Evolutionary conservation across 2,113 vertebrate genomes (phyloP).

Genomic region (Lophura nycthemera): DNA sequence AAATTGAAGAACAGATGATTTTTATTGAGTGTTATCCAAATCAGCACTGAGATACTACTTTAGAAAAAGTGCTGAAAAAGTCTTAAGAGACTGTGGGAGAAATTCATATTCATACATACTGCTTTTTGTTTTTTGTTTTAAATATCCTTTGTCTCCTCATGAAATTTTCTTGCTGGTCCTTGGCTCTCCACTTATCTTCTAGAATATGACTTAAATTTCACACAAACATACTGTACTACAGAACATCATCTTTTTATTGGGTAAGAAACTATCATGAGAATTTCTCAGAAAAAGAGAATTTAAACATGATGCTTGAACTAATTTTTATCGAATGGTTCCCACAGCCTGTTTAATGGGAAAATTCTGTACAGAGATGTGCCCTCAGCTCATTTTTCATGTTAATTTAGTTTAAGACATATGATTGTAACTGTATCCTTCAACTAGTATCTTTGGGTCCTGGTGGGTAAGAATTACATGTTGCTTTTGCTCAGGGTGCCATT

Average conservation of each 20-base stretch:
- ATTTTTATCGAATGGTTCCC: background rate
- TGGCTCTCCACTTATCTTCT: background rate
- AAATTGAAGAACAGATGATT: background rate
- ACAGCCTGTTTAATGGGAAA: conserved; percentile 11
- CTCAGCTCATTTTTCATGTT: background rate
- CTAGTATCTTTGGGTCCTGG: background rate
- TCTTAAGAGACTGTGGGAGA: background rate
- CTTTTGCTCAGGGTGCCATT: background rate
- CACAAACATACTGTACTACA: conserved; percentile 18
- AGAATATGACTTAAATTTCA: background rate
- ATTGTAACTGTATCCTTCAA: background rate
- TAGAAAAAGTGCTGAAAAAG: background rate
- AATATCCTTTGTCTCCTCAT: background rate
- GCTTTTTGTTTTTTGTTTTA: background rate
- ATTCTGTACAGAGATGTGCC: conserved; percentile 22
- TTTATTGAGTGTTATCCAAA: background rate
- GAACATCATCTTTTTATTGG: conserved; percentile 10
- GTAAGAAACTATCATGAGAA: background rate
- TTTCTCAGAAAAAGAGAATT: conserved; percentile 22
- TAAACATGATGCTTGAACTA: background rate
- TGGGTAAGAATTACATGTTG: background rate
- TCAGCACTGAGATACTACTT: background rate
- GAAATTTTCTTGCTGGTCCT: background rate
- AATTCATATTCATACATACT: background rate
- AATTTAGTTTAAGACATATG: background rate